Conservation (phyloP, 1,140 invertebrate species). For the Lucilia cuprina region DNA sequence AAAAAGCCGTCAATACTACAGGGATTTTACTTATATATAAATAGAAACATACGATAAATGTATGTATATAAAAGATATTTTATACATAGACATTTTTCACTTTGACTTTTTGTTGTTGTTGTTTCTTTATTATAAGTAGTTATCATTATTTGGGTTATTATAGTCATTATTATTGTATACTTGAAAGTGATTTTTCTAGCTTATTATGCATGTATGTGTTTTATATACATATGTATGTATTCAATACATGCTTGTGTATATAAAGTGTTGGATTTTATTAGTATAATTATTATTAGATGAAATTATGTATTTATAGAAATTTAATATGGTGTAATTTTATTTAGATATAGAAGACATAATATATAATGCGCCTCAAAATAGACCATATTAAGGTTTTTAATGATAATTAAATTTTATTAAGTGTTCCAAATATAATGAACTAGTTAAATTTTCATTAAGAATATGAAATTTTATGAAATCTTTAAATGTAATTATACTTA, state of each 20-base stretch:
- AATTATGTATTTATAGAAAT: background rate
- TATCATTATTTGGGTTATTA: slow-evolving; percentile 30
- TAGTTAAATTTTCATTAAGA: too few species aligned
- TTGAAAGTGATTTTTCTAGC: slow-evolving; percentile 22
- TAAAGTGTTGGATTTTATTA: background rate
- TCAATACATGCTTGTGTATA: background rate
- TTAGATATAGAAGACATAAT: too few species aligned
- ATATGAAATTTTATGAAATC: too few species aligned
- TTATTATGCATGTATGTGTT: background rate
- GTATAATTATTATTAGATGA: slow-evolving; percentile 19
- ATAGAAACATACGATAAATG: too few species aligned
- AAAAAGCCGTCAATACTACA: too few species aligned
- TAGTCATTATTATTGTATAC: slow-evolving; percentile 32
- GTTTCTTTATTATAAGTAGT: slow-evolving; percentile 15
- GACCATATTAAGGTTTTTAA: too few species aligned
- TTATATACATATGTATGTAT: background rate
- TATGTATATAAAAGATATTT: background rate
- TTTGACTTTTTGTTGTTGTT: background rate
- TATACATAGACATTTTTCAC: background rate
- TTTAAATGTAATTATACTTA: too few species aligned
- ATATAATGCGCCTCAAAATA: too few species aligned
- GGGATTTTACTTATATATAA: too few species aligned
- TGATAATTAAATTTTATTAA: too few species aligned
- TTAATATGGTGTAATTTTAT: background rate
- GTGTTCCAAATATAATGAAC: too few species aligned